Evolutionary conservation across 2,797 vertebrate species (phyloP), one percentile per base, ranked within the genome.

Genomic region (Australoheros facetus): DNA sequence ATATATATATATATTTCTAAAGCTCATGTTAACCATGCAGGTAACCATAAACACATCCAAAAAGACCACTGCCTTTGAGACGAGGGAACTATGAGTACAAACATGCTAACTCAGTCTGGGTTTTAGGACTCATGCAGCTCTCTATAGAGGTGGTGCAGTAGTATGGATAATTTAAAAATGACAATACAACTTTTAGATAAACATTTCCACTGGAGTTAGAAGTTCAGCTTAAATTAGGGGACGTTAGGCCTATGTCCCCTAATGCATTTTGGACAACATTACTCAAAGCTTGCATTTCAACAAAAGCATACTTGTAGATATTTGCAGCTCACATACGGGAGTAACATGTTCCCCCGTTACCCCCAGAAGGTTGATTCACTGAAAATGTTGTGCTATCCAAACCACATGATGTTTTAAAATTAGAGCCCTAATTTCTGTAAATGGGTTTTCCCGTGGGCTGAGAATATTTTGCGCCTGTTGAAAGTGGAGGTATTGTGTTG

Each of bases 351-450:
- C 69, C 39, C 56, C 26, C 32, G 23, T 48, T 19, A 66, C 23
- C 42, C 62, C 26, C 62, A 69, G 11, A 83, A 73, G 21, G 58
- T 53, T 81, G 59, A 75, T 76, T 81, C 53, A 60, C 72, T 79
- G 56, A 76, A 71, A 54, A 76, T 62, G 77, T 14, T 48, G 17
- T 69, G 79, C 58, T 6, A 77, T 72, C 64, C 39, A 85, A 77
- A 87, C 70, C 73, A 82, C 42, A 74, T 76, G 19, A 75, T 77
- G 54, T 81, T 82, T 87, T 66, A 19, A 81, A 90, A 90, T 86
- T 58, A 82, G 77, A 76, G 75, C 64, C 45, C 72, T 86, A 83
- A 88, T 88, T 84, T 83, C 69, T 82, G 51, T 53, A 78, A 83
- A 62, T 76, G 60, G 1, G 1, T 78, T 82, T 82, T 64, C 81